phyloP scores from a whole-genome alignment of 2,113 vertebrate genomes.

The Sialia sialis region DNA sequence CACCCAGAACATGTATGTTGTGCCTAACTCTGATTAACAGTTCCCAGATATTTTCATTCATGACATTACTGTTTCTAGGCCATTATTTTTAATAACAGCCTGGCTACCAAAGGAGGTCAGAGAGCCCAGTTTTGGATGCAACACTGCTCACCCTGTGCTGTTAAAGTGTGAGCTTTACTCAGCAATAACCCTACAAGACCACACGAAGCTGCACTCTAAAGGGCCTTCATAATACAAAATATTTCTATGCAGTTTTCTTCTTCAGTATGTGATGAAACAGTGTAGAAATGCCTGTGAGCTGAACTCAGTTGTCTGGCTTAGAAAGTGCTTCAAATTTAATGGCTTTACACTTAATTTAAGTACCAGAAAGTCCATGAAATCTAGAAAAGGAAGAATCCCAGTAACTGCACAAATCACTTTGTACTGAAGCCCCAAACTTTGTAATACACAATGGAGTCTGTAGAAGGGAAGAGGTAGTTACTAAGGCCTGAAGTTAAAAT shows the following conservation, averaged over 20 bases:
- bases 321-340: background rate
- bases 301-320: background rate
- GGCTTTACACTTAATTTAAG: accelerated
- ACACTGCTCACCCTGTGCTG: background rate
- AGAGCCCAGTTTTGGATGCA: background rate
- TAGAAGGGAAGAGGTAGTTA: background rate
- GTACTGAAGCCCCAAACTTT: background rate
- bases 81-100: background rate
- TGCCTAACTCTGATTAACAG: background rate
- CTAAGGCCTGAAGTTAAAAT: background rate
- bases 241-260: background rate
- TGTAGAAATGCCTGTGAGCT: background rate
- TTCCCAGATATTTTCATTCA: background rate
- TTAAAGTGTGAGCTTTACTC: background rate
- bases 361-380: background rate
- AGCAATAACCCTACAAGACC: background rate
- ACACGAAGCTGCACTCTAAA: background rate
- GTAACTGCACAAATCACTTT: background rate
- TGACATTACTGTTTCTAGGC: background rate
- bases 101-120: background rate
- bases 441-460: background rate
- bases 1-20: accelerated
- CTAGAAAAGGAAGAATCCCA: background rate
- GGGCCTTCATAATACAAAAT: background rate
- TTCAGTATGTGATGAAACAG: background rate